Conservation (phyloP, 2,113 vertebrate genomes). For the Hemiprocne comata region DNA sequence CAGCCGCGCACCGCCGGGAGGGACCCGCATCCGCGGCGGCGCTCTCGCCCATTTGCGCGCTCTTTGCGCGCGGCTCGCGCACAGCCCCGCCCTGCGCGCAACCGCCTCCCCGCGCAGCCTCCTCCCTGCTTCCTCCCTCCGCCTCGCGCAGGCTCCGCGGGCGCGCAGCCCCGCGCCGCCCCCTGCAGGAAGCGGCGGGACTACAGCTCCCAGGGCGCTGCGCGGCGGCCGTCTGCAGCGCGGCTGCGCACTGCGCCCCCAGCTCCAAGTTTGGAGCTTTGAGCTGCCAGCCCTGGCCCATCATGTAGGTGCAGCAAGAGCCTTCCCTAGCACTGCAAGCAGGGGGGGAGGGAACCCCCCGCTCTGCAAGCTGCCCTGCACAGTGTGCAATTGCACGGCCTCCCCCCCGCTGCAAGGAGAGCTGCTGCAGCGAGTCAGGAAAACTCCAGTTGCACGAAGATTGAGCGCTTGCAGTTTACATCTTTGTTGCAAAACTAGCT, state of each 20-base stretch:
- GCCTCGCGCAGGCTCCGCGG: neutral
- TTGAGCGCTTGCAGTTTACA: conserved; percentile 87
- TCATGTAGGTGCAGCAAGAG: conserved; percentile 90
- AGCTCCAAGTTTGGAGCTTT: conserved; percentile 93
- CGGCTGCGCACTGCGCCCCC: conserved; percentile 84
- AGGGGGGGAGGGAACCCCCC: conserved; percentile 19
- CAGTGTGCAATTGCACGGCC: conserved; percentile 78
- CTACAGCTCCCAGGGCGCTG: conserved; percentile 83
- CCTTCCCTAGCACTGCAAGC: conserved; percentile 83
- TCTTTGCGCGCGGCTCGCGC: too few species aligned
- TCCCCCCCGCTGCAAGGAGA: conserved; percentile 72
- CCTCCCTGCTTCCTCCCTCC: too few species aligned
- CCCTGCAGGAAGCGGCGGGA: conserved; percentile 54
- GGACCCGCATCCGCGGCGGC: too few species aligned
- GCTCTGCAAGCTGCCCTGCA: conserved; percentile 76
- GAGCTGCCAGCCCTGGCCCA: conserved; percentile 91
- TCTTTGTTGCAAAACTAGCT: conserved; percentile 91
- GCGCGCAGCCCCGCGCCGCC: neutral
- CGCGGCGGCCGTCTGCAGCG: conserved; percentile 82
- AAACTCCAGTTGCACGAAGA: conserved; percentile 89
- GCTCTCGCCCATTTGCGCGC: too few species aligned
- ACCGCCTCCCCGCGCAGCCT: too few species aligned
- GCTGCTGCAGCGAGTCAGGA: conserved; percentile 79
- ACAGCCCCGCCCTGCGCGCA: too few species aligned
- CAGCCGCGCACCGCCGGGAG: too few species aligned